Evolutionary conservation across 2,888 invertebrate genomes (phyloP).

Genomic region (Drosophila suboccidentalis): DNA sequence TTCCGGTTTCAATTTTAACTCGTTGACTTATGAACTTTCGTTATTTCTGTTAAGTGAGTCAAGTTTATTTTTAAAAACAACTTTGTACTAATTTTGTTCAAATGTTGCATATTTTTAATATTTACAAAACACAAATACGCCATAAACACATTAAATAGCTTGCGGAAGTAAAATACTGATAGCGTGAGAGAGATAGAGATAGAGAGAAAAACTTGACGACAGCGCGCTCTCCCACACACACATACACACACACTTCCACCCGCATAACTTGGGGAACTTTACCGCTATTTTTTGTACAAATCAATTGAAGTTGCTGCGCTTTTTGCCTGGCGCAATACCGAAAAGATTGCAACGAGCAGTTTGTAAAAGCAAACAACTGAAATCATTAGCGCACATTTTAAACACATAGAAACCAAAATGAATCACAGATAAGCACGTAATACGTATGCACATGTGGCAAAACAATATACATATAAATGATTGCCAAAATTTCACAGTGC

Average conservation of each 20-base stretch:
- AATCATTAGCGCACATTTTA: no score
- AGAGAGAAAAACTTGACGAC: conserved; percentile 3
- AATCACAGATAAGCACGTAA: conserved; percentile 13
- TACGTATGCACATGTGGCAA: conserved; percentile 6
- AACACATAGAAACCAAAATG: background rate
- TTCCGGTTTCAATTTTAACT: background rate
- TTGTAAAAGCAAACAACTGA: conserved; percentile 1
- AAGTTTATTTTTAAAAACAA: background rate
- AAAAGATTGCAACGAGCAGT: conserved; percentile 32
- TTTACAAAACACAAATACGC: conserved; percentile 21
- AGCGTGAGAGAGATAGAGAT: conserved; percentile 7
- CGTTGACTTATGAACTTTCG: background rate
- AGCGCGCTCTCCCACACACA: conserved; percentile 14
- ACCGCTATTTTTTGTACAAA: conserved; percentile 55
- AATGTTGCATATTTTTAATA: conserved; percentile 8
- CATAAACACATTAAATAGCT: conserved; percentile 13
- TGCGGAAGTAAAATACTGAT: conserved; percentile 15
- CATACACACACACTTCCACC: conserved; percentile 7
- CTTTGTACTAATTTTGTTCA: background rate
- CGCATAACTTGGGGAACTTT: background rate
- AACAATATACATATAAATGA: conserved; percentile 19
- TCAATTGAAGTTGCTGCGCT: conserved; percentile 54
- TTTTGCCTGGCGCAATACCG: conserved; percentile 53
- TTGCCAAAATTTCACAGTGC: conserved; percentile 33
- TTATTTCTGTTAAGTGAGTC: background rate